Evolutionary conservation across 2,113 vertebrate genomes (phyloP).

Genomic region (Haemorhous mexicanus): DNA sequence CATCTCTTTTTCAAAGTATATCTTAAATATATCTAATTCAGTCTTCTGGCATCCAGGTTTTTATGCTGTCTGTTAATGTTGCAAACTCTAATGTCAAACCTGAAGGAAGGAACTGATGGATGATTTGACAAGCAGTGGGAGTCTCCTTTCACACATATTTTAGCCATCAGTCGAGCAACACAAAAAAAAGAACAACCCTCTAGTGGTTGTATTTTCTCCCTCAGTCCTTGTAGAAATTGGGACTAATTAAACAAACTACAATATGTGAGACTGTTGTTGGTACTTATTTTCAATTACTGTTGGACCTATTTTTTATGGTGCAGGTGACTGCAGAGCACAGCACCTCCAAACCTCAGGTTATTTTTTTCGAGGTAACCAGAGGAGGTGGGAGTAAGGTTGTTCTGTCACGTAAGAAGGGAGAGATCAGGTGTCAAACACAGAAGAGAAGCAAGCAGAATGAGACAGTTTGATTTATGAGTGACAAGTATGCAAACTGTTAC

Average conservation of each 20-base stretch:
- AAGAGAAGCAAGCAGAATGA: not conserved
- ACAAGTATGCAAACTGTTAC: conserved; percentile 36
- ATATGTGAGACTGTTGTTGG: not conserved
- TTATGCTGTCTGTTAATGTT: not conserved
- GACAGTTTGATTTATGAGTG: conserved; percentile 10
- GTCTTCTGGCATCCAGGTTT: not conserved
- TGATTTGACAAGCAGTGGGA: not conserved
- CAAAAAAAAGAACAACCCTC: not conserved
- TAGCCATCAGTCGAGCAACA: not conserved
- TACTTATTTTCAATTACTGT: not conserved
- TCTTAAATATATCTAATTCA: not conserved
- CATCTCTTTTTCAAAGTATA: not conserved
- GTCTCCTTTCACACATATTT: not conserved
- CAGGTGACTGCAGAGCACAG: not conserved
- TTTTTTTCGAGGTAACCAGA: not conserved
- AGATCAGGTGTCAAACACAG: not conserved
- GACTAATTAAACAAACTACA: not conserved
- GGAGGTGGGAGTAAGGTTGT: not conserved
- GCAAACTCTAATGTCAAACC: not conserved
- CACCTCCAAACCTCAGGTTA: not conserved
- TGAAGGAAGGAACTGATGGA: not conserved
- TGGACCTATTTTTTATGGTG: not conserved
- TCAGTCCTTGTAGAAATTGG: not conserved
- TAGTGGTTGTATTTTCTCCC: not conserved
- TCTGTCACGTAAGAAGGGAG: not conserved